Evolutionary conservation across 2,888 invertebrate species (phyloP), one percentile per base, ranked within the genome.

Genomic region (Zaprionus obscuricornis): DNA sequence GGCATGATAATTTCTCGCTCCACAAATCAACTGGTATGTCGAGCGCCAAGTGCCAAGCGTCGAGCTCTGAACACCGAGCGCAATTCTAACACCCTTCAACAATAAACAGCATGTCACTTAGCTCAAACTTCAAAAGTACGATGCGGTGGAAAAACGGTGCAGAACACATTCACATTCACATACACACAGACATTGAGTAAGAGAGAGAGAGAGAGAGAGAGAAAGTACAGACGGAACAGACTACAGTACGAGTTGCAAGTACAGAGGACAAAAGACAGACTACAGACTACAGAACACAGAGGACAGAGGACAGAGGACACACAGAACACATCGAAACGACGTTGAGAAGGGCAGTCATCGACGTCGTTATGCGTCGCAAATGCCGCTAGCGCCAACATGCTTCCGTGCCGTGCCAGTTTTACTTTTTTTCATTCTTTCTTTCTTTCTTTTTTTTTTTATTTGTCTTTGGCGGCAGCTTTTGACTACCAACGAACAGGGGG

Each of bases 91-190:
- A 88, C 88, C 88, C 88, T 87, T 88, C 88, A 88, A 88, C 88
- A 88, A 88, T 88, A 88, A 88, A 88, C 88, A 88, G 88, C 89
- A 88, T 89, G 89, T 88, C 89, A 88, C 88, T 89, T 88, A 88
- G 88, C 87, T 87, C 87, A 87, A 88, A 87, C 88, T 88, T 87
- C 87, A 87, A 88, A 87, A 87, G 88, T 87, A 76, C 81, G 71
- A 59, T 59, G 69, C 56, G 62, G 50, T 33, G 66, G 45, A 16
- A 59, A 47, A 66, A 55, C 46, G 47, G 27, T n/a, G n/a, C n/a
- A n/a, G n/a, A n/a, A n/a, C n/a, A n/a, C n/a, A n/a, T n/a, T n/a
- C n/a, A n/a, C n/a, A n/a, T n/a, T n/a, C n/a, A n/a, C n/a, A n/a
- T n/a, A n/a, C n/a, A n/a, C n/a, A n/a, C n/a, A n/a, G n/a, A n/a